Base-by-base conservation (phyloP, 2,888 invertebrate genomes). In the Hemicrepidius hirtus region DNA sequence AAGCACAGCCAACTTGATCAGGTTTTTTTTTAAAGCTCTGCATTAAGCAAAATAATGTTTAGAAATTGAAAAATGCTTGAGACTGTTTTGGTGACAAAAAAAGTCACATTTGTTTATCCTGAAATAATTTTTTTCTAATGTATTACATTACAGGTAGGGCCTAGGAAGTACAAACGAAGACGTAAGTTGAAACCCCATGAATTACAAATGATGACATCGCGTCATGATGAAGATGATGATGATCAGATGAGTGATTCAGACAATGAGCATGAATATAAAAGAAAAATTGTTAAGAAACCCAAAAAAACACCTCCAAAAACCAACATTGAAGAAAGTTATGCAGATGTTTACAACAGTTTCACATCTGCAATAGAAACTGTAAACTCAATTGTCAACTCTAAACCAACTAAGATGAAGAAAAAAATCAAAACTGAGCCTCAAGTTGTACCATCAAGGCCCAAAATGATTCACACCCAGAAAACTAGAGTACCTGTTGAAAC, bases 401-500 rank as follows among this genome's bases (percentile, higher is more conserved):
- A 75, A 64, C 62, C 72, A 13, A 77, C 75, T 20, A 78, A 81
- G 68, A 73, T 81, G 68, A 82, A 81, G 46, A 82, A 85, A 44
- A 87, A 87, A 71, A 80, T 84, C 3, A 85, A 81, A 81, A 78
- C 35, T 6, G 78, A 81, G 67, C 72, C 55, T 40, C 72, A 80
- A 78, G 69, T 84, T 77, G 83, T 85, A 59, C 87, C 88, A 6
- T 87, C 90, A 0, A 88, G 93, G 32, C 93, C 93, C 3, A 92
- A 92, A 81, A 94, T 94, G 94, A 94, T 94, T 78, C 94, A 94
- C 83, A 94, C 94, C 0, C 92, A 92, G 82, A 92, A 91, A 79
- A 89, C 90, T 40, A 85, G 89, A 37, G 88, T 89, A 1, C 85
- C 90, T 0, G 87, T 88, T 0, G 89, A 89, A 63, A 86, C 87